Conservation (phyloP, 2,113 vertebrate species). For the Ctenodactylus gundi region DNA sequence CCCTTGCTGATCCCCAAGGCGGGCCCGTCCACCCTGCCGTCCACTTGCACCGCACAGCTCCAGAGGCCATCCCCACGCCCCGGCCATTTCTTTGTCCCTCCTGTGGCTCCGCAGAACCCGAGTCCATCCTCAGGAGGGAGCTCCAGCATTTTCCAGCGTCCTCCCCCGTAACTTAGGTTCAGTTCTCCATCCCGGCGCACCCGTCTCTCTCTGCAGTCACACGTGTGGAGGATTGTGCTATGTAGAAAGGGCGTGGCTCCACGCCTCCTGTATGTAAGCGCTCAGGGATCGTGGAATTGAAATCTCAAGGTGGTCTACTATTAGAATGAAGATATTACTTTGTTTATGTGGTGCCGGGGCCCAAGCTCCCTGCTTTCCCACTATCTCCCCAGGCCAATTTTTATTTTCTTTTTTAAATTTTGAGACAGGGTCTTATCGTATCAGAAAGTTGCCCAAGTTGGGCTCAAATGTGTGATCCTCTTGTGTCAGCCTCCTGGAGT, state of each 20-base stretch:
- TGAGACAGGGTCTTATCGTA: no score
- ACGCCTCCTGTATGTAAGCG: neutral
- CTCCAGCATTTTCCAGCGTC: neutral
- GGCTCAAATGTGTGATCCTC: no score
- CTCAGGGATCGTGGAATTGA: neutral
- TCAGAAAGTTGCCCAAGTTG: no score
- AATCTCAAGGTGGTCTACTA: neutral
- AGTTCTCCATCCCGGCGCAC: neutral
- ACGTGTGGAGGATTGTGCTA: neutral
- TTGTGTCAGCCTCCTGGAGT: no score
- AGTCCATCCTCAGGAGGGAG: neutral
- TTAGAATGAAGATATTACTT: no score
- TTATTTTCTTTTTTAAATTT: no score
- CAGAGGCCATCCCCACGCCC: neutral
- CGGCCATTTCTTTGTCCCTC: no score
- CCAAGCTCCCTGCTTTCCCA: no score
- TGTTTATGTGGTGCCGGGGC: no score
- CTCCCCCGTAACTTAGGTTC: neutral
- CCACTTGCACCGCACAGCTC: accelerated
- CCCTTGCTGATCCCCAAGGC: neutral
- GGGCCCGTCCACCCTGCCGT: neutral
- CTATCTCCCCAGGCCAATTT: no score
- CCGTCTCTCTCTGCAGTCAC: accelerated
- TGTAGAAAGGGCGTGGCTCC: no score
- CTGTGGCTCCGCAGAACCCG: neutral